These are phyloP conservation scores for Hemicentrotus pulcherrimus DNA, from an alignment of 35 echinoderm and acorn worm species.

Conservation along the genomic window DNA sequence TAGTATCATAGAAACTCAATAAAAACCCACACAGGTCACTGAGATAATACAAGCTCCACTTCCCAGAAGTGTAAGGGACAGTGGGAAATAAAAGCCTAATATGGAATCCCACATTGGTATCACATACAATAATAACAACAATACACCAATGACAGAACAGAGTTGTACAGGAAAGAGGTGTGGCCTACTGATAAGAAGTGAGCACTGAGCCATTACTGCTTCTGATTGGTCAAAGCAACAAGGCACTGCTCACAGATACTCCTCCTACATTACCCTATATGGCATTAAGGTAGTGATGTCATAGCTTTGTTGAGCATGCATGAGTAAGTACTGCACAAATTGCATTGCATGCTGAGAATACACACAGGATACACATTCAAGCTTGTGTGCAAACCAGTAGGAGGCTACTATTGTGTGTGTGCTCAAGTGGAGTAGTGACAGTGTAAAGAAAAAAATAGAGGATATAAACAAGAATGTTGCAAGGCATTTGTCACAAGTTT, in stretches of 20 bases:
- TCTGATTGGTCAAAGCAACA: slow-evolving; percentile 22
- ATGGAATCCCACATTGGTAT: neutral
- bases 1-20: neutral
- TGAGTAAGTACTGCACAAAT: neutral
- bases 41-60: neutral
- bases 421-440: neutral
- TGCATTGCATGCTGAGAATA: neutral
- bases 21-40: neutral
- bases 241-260: neutral
- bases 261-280: slow-evolving; percentile 40
- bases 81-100: neutral
- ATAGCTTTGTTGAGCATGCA: slow-evolving; percentile 24
- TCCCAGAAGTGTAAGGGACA: neutral
- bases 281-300: slow-evolving; percentile 40
- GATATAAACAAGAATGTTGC: slow-evolving; percentile 41
- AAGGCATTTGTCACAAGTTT: neutral
- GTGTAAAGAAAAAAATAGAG: neutral
- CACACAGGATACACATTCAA: slow-evolving; percentile 11
- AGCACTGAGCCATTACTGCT: neutral
- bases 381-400: neutral
- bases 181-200: slow-evolving; percentile 16
- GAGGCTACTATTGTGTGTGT: neutral
- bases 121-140: neutral
- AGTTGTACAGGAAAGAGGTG: slow-evolving; percentile 37
- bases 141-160: slow-evolving; percentile 1